Evolutionary conservation across 2,113 vertebrate genomes (phyloP).

Genomic region (Bubo bubo): DNA sequence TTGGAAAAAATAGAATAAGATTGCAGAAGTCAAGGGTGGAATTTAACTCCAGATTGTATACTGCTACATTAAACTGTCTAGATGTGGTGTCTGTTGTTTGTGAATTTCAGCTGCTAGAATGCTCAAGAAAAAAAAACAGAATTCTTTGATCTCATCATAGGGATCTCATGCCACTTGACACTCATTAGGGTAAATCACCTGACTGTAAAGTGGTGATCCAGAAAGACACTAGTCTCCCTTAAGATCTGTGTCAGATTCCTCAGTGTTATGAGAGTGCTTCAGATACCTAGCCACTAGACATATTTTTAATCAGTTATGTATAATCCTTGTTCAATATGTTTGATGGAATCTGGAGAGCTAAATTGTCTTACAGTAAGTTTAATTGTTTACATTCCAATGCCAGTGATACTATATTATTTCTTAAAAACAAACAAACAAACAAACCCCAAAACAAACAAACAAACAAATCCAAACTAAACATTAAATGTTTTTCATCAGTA

Average conservation of each 20-base stretch:
- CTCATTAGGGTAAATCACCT: not conserved
- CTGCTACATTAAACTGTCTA: not conserved
- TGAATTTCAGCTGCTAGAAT: not conserved
- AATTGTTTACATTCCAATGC: not conserved
- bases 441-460: not conserved
- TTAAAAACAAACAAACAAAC: too few species aligned
- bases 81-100: not conserved
- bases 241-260: not conserved
- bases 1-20: not conserved
- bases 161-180: not conserved
- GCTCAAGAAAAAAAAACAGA: not conserved
- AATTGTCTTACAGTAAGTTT: accelerated
- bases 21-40: not conserved
- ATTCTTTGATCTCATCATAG: not conserved
- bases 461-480: not conserved
- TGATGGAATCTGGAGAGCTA: not conserved
- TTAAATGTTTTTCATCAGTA: not conserved
- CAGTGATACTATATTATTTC: not conserved
- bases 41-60: not conserved
- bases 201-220: not conserved
- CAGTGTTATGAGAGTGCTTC: not conserved
- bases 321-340: accelerated
- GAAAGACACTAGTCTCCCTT: not conserved
- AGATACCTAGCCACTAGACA: not conserved
- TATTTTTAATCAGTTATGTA: not conserved